These are phyloP conservation scores for Physeter macrocephalus DNA, from an alignment of 2,113 vertebrate genomes.

Conservation along the genomic window DNA sequence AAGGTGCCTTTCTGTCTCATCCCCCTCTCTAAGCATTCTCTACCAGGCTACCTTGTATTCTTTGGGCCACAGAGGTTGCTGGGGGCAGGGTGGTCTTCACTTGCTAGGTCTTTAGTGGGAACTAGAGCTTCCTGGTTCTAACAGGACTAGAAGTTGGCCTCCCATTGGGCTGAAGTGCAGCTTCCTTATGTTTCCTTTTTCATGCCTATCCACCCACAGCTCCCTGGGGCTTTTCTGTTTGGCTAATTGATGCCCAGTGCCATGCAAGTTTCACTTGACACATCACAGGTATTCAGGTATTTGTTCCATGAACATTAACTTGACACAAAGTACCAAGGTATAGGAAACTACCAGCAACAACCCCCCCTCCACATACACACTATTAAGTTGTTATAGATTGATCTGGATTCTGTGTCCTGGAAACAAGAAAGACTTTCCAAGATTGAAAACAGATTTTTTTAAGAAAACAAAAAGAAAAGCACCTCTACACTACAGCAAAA, in stretches of 20 bases:
- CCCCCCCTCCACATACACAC: not conserved
- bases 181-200: not conserved
- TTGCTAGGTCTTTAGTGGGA: not conserved
- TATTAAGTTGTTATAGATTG: not conserved
- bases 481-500: not conserved
- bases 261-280: not conserved
- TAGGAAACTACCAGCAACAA: not conserved
- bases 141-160: not conserved
- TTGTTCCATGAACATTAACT: not conserved
- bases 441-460: not conserved
- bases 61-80: not conserved
- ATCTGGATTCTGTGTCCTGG: not conserved
- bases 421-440: slow-evolving; percentile 34
- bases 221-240: not conserved
- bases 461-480: slow-evolving; percentile 28
- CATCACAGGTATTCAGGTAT: not conserved
- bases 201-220: not conserved
- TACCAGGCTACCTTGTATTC: not conserved
- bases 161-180: not conserved
- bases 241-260: not conserved
- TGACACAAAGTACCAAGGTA: not conserved
- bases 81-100: not conserved
- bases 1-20: not conserved
- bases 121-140: not conserved
- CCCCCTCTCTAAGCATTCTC: not conserved